Evolutionary conservation across 2,888 invertebrate species (phyloP).

Genomic region (Spodoptera exigua): DNA sequence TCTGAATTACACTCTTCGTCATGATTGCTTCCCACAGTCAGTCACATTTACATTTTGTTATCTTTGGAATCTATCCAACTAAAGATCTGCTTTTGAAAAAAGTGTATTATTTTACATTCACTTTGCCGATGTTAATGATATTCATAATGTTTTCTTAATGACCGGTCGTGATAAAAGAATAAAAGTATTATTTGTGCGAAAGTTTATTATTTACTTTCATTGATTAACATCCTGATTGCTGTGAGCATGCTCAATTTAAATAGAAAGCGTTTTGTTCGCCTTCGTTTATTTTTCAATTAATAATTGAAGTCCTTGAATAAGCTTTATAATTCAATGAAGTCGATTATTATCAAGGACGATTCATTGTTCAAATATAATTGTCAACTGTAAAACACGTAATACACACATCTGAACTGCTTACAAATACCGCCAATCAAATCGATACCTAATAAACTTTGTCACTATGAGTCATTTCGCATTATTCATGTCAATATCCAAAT

Average conservation of each 20-base stretch:
- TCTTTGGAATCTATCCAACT: slow-evolving; percentile 51
- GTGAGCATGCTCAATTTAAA: slow-evolving; percentile 27
- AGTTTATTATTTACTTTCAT: slow-evolving; percentile 44
- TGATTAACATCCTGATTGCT: slow-evolving; percentile 47
- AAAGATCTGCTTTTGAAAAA: slow-evolving; percentile 28
- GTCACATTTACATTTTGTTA: slow-evolving; percentile 34
- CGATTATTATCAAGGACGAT: no score
- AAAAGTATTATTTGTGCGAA: slow-evolving; percentile 35
- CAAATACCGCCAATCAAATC: slow-evolving; percentile 9
- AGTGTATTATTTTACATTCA: slow-evolving; percentile 52
- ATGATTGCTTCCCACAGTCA: slow-evolving; percentile 29
- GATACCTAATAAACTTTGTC: slow-evolving; percentile 31
- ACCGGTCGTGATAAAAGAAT: slow-evolving; percentile 24
- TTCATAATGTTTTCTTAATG: slow-evolving; percentile 56
- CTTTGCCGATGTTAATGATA: slow-evolving; percentile 49
- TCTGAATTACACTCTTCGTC: slow-evolving; percentile 18
- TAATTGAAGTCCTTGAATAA: no score
- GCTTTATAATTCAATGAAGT: no score
- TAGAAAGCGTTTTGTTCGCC: slow-evolving; percentile 23
- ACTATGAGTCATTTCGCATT: slow-evolving; percentile 33
- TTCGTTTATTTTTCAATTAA: no score
- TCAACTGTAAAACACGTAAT: neutral
- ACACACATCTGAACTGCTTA: slow-evolving; percentile 2
- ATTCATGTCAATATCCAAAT: slow-evolving; percentile 37
- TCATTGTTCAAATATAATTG: neutral